Percentiles rank a stretch among this genome's conserved stretches.
Evolutionary conservation across 2,797 vertebrate genomes (phyloP).

Genomic region (Eupleurogrammus muticus): DNA sequence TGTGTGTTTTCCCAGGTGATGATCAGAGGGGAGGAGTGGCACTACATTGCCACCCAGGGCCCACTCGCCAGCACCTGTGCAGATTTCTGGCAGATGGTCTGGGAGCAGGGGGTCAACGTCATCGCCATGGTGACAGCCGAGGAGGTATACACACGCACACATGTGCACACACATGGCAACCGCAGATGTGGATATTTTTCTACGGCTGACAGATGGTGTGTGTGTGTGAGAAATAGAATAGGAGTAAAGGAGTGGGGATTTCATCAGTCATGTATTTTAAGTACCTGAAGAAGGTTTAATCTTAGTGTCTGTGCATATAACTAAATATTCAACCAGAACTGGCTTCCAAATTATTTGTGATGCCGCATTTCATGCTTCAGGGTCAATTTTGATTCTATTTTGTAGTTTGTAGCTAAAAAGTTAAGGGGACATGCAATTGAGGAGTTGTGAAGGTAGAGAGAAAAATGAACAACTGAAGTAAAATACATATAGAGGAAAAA

Average conservation of each 20-base stretch:
- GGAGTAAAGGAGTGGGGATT: constrained; percentile 17
- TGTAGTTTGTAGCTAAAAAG: too few species aligned
- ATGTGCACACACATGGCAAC: constrained; percentile 6
- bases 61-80: constrained; percentile 94
- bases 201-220: constrained; percentile 38
- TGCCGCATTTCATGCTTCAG: too few species aligned
- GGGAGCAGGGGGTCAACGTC: constrained; percentile 97
- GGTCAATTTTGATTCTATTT: too few species aligned
- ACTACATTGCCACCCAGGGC: constrained; percentile 97
- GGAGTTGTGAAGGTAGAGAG: too few species aligned
- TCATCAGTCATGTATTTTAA: background rate
- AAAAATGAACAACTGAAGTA: too few species aligned
- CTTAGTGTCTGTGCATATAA: too few species aligned
- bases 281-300: too few species aligned
- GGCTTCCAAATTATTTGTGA: too few species aligned
- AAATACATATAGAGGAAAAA: too few species aligned
- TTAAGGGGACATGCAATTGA: too few species aligned
- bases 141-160: constrained; percentile 85
- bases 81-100: constrained; percentile 99
- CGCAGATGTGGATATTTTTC: constrained; percentile 42
- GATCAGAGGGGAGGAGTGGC: constrained; percentile 94
- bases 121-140: constrained; percentile 99
- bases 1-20: constrained; percentile 84
- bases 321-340: too few species aligned
- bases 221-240: constrained; percentile 22